Conservation (phyloP, 2,113 vertebrate species). For the Gallinago paraguaiae region DNA sequence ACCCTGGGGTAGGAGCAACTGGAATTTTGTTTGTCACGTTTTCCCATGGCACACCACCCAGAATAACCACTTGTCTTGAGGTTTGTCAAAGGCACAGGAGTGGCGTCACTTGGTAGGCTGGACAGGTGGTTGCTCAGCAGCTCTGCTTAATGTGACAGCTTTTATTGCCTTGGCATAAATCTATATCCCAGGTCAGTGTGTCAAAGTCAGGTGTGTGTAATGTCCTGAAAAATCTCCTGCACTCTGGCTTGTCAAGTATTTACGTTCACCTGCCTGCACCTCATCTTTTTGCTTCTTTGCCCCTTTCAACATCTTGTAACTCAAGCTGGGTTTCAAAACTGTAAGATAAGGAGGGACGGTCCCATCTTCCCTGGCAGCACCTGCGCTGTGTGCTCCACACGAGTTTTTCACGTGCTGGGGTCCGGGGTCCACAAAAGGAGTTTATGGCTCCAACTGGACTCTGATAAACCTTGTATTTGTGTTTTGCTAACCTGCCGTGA, state of each 20-base stretch:
- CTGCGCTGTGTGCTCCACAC: neutral
- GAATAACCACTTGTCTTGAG: neutral
- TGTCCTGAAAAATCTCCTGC: neutral
- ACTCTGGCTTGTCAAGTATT: neutral
- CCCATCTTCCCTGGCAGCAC: neutral
- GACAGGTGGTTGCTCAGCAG: neutral
- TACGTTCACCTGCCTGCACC: fast-evolving
- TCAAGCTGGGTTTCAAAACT: neutral
- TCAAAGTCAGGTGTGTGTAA: neutral
- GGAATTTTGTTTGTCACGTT: neutral
- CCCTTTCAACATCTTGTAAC: neutral
- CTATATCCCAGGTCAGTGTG: neutral
- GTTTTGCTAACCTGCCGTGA: neutral
- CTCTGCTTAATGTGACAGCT: neutral
- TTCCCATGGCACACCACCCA: neutral
- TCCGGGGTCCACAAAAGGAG: neutral
- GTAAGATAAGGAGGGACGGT: neutral
- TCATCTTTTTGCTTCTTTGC: neutral
- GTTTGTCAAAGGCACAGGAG: neutral
- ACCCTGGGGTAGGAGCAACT: neutral
- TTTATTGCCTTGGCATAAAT: neutral
- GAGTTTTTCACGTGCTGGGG: neutral
- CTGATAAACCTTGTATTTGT: neutral
- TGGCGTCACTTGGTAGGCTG: neutral
- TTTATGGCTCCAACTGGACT: neutral